Percentiles rank a stretch among this genome's conserved stretches.
Evolutionary conservation across 2,113 vertebrate genomes (phyloP).

Genomic region (Phaethornis superciliosus): DNA sequence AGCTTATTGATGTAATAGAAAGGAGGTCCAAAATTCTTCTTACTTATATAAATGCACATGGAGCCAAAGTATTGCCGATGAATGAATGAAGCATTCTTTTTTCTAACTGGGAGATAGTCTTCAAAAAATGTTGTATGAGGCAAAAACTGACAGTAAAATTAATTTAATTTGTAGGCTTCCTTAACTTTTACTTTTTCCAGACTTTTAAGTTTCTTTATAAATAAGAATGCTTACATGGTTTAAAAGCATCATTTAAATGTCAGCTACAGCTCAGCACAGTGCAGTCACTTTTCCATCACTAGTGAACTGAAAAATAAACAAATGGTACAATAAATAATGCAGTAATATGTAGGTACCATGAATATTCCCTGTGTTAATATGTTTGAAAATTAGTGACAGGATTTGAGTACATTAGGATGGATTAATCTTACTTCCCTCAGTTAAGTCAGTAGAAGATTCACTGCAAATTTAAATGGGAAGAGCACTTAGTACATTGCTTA

Average conservation of each 20-base stretch:
- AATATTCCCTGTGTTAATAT: not conserved
- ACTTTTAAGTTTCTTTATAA: not conserved
- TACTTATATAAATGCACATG: slow-evolving; percentile 92
- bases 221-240: not conserved
- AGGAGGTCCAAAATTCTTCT: slow-evolving; percentile 88
- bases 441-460: not conserved
- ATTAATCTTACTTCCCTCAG: not conserved
- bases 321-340: not conserved
- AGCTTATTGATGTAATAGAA: slow-evolving; percentile 93
- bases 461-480: not conserved
- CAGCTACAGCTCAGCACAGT: not conserved
- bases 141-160: not conserved
- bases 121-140: not conserved
- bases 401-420: not conserved
- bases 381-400: not conserved
- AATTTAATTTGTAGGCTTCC: not conserved
- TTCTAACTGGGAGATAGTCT: not conserved
- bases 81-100: slow-evolving; percentile 74
- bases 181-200: not conserved
- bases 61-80: slow-evolving; percentile 85
- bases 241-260: not conserved
- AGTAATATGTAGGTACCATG: not conserved
- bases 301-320: not conserved
- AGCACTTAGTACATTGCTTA: not conserved
- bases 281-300: not conserved